phyloP scores from a whole-genome alignment of 1,140 invertebrate genomes.

The Cephus cinctus region DNA sequence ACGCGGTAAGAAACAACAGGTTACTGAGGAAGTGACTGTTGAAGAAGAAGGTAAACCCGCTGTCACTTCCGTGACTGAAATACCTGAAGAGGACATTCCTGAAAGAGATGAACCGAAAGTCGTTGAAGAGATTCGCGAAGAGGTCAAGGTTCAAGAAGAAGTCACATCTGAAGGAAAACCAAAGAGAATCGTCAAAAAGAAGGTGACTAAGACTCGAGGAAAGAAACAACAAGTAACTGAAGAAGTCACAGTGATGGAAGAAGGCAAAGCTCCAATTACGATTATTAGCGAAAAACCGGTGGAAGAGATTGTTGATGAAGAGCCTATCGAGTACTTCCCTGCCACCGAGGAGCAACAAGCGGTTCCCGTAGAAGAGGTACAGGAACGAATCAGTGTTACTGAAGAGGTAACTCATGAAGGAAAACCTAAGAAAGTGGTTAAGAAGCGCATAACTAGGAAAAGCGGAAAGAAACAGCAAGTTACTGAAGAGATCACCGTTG shows the following conservation, averaged over 20 bases:
- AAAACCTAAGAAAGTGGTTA: slow-evolving; percentile 27
- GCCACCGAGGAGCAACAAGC: neutral
- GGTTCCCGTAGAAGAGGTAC: slow-evolving; percentile 39
- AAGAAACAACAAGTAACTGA: slow-evolving; percentile 5
- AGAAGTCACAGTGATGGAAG: neutral
- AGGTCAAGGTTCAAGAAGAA: slow-evolving; percentile 9
- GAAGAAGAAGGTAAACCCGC: slow-evolving; percentile 38
- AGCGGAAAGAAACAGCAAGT: slow-evolving; percentile 30
- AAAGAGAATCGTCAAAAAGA: slow-evolving; percentile 2
- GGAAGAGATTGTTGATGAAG: neutral
- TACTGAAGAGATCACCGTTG: slow-evolving; percentile 28
- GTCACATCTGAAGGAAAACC: slow-evolving; percentile 1
- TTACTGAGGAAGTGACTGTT: slow-evolving; percentile 29
- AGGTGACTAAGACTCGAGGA: slow-evolving; percentile 21
- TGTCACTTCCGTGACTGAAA: slow-evolving; percentile 28
- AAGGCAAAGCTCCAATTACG: neutral
- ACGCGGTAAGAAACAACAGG: slow-evolving; percentile 31
- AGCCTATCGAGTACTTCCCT: neutral
- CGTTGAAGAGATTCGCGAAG: neutral
- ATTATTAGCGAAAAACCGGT: neutral
- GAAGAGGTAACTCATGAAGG: slow-evolving; percentile 45
- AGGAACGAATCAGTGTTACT: slow-evolving; percentile 43
- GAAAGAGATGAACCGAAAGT: neutral
- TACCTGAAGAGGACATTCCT: slow-evolving; percentile 18
- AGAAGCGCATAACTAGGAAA: slow-evolving; percentile 28